Evolutionary conservation across 2,113 vertebrate species (phyloP).

Genomic region (Panthera leo): DNA sequence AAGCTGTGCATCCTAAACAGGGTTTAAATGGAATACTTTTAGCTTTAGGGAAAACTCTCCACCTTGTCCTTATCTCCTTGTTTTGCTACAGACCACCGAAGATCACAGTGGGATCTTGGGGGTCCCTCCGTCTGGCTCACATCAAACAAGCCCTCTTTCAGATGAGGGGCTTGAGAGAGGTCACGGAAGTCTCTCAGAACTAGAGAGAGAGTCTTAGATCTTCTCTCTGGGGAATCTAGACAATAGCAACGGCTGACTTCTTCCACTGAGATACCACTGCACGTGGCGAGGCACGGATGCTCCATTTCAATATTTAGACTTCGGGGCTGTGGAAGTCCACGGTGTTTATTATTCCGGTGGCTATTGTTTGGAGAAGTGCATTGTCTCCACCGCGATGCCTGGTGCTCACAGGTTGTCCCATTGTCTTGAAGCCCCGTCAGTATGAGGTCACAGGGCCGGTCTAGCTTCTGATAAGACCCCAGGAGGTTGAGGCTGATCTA

Average conservation of each 20-base stretch:
- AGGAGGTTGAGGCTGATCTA: slow-evolving; percentile 41
- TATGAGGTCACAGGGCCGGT: background rate
- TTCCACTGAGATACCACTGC: background rate
- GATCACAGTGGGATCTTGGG: background rate
- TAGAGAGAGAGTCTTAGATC: slow-evolving; percentile 14
- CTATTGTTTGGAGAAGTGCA: slow-evolving; percentile 73
- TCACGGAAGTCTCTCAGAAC: background rate
- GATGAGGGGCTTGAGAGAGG: background rate
- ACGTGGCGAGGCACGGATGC: background rate
- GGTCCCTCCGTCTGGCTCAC: background rate
- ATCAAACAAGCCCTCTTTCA: slow-evolving; percentile 41
- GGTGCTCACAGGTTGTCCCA: background rate
- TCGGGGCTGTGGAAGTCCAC: background rate
- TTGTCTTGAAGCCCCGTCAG: slow-evolving; percentile 53
- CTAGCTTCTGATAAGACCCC: slow-evolving; percentile 20
- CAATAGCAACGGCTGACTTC: background rate
- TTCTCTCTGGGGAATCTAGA: slow-evolving; percentile 11
- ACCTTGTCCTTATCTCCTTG: background rate
- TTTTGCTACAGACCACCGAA: slow-evolving; percentile 28
- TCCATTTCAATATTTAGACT: slow-evolving; percentile 35
- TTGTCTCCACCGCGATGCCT: background rate
- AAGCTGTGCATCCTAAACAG: background rate
- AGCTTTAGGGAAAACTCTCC: background rate
- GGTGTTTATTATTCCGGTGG: slow-evolving; percentile 67
- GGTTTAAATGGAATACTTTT: background rate